Base-by-base conservation (phyloP, 2,888 invertebrate genomes). In the Melanostoma mellinum region DNA sequence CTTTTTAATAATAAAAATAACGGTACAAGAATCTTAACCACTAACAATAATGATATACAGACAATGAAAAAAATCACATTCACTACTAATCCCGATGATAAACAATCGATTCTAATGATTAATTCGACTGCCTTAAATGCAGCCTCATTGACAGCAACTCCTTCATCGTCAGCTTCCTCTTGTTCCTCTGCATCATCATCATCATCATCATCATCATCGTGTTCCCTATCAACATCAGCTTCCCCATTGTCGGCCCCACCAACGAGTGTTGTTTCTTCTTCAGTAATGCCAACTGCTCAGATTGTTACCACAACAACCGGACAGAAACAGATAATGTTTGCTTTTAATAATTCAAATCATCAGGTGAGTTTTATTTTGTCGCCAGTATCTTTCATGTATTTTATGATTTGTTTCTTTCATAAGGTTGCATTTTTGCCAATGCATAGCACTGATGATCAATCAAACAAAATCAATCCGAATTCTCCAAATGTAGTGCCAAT, bases 271-370 rank as follows among this genome's bases (percentile, higher is more conserved):
- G 88, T 87, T 38, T 55, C 73, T 60, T 68, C 85, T 46, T 63
- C 84, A 30, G 81, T 84, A 48, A 63, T 78, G 67, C 74, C 86
- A 72, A 65, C 86, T 60, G 76, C 86, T 46, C 85, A 86, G 33
- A 80, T 86, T 6, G 50, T 86, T 58, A 67, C 86, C 33, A 82
- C 88, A 53, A 86, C 86, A 72, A 85, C 87, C n/a, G 88, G 88
- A 4, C 88, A 88, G 56, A 88, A 89, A 63, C 88, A 88, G 78
- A 87, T 91, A 77, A 89, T 89, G 87, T 90, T 91, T 82, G 86
- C 89, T 67, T 87, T 88, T 20, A 89, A 88, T 73, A 89, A 88
- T 82, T 85, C 86, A 63, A 89, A 90, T 79, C 89, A 89, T 87
- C 90, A 90, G 87, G 91, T 91, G 78, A 87, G 61, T 48, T 52